Conservation (phyloP, 2,113 vertebrate genomes). For the Apodemus sylvaticus region DNA sequence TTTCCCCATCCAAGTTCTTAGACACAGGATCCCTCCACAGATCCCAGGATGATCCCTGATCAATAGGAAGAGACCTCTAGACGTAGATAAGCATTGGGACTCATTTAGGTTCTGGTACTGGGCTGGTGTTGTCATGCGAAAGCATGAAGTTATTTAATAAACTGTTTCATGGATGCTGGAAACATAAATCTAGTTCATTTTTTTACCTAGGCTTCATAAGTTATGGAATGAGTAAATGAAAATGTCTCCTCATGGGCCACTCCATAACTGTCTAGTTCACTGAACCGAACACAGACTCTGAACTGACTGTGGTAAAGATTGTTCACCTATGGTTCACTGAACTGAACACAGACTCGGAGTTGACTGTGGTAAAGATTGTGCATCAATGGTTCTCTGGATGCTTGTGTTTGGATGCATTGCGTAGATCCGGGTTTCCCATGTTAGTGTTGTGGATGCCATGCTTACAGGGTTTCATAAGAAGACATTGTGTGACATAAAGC, state of each 20-base stretch:
- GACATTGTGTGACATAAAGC: rapidly evolving
- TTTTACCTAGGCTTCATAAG: neutral
- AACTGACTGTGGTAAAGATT: neutral
- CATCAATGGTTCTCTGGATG: neutral
- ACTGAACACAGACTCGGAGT: neutral
- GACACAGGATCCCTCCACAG: neutral
- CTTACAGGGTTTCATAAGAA: neutral
- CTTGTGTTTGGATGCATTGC: neutral
- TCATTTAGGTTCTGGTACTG: neutral
- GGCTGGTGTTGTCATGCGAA: neutral
- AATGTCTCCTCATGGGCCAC: neutral
- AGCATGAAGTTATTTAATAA: neutral
- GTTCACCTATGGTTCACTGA: neutral
- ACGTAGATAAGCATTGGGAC: neutral
- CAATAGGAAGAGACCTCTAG: neutral
- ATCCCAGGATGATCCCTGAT: too few species aligned
- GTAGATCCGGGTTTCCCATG: neutral
- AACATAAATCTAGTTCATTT: neutral
- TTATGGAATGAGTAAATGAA: neutral
- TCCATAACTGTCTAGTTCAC: neutral
- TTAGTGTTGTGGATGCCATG: neutral
- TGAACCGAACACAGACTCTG: neutral
- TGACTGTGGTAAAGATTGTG: neutral
- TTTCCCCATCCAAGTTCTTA: neutral
- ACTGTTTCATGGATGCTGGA: neutral